Base-by-base conservation (phyloP, 2,888 invertebrate species). In the Trichogramma dendrolimi region DNA sequence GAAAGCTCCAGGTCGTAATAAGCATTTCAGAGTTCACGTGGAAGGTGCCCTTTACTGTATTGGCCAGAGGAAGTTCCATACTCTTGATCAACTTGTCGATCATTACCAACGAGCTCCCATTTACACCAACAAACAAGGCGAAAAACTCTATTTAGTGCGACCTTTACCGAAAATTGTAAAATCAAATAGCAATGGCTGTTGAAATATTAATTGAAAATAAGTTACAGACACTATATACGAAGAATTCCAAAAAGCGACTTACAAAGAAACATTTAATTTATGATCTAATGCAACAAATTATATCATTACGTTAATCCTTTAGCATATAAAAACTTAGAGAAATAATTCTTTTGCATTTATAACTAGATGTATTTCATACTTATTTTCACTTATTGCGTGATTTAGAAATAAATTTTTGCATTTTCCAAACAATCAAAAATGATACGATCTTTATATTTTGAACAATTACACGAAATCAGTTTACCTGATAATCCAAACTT, bases 101-200 rank as follows among this genome's bases (percentile, higher is more conserved):
- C 98, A 99, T 83, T 99, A 99, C 85, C 96, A 96, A 85, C 90
- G 94, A 78, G 96, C 98, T 73, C 98, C 99, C 72, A 99, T 99
- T 79, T 99, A 96, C 83, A 96, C 96, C 76, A 95, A 94, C 84
- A 94, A 94, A 80, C 92, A 94, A 81, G 96, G 96, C 72, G 98
- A 99, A 83, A 97, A 96, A 82, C 85, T 99, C 64, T 99, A 94
- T 84, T 87, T 99, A 72, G 93, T 97, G 76, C 90, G 96, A 74
- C 90, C 98, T 69, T 86, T 99, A 79, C 94, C 94, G 57, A 87
- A 88, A 78, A 78, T 76, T 57, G 80, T 80, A 68, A 77, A 75
- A 68, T 72, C 76, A 50, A 77, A 71, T 71, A 79, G 74, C 70
- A 79, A 79, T 67, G 79, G 79, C 71, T 79, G 79, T 75, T 79